Conservation (phyloP, 1,140 invertebrate genomes). For the Lepidotrigona ventralis region DNA sequence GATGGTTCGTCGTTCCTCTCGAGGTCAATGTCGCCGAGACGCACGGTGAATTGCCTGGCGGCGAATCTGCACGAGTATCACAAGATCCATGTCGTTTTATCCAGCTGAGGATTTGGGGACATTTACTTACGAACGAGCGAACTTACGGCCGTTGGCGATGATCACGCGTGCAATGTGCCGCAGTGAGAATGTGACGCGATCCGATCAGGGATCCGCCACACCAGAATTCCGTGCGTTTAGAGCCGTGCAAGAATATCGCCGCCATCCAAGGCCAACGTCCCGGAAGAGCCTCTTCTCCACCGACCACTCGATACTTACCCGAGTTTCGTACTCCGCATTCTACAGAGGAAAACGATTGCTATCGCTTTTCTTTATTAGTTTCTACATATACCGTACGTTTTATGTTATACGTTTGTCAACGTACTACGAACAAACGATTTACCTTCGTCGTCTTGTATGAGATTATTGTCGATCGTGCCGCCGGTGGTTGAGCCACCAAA, state of each 20-base stretch:
- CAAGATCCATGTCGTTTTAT: neutral
- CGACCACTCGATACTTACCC: slow-evolving; percentile 91
- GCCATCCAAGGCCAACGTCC: slow-evolving; percentile 97
- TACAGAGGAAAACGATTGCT: slow-evolving; percentile 57
- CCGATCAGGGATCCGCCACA: slow-evolving; percentile 94
- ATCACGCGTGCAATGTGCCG: slow-evolving; percentile 95
- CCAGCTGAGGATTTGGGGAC: neutral
- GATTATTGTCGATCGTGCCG: slow-evolving; percentile 73
- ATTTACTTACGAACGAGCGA: neutral
- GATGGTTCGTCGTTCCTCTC: slow-evolving; percentile 90
- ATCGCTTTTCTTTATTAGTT: neutral
- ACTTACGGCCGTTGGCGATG: slow-evolving; percentile 92
- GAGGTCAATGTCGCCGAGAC: slow-evolving; percentile 93
- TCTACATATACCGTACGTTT: neutral
- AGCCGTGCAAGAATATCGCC: slow-evolving; percentile 93
- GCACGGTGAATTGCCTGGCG: slow-evolving; percentile 91
- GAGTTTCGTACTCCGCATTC: slow-evolving; percentile 91
- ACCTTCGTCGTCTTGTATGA: slow-evolving; percentile 77
- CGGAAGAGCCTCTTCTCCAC: slow-evolving; percentile 90
- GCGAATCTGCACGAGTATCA: slow-evolving; percentile 84
- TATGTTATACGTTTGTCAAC: neutral
- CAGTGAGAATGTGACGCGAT: slow-evolving; percentile 90
- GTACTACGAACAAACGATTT: neutral
- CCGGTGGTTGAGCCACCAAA: slow-evolving; percentile 56
- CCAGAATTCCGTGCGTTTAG: slow-evolving; percentile 94